phyloP scores from a whole-genome alignment of 2,113 vertebrate genomes.

The Gymnarchus niloticus region DNA sequence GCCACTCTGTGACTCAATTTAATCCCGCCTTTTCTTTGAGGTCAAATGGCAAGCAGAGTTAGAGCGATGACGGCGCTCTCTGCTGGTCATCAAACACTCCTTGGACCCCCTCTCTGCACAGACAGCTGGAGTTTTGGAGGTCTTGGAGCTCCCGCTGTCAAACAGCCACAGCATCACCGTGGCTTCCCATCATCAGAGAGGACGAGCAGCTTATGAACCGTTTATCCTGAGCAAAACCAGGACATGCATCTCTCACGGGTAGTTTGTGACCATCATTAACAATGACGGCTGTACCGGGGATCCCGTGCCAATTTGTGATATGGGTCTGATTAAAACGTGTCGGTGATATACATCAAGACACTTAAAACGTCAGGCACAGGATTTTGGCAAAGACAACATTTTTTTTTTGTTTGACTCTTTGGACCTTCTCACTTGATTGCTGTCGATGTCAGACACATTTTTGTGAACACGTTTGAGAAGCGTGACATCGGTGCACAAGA shows the following conservation, averaged over 20 bases:
- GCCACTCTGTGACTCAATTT: neutral
- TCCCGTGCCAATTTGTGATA: slow-evolving; percentile 1
- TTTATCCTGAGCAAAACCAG: slow-evolving; percentile 16
- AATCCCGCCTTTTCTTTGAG: neutral
- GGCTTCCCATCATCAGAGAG: neutral
- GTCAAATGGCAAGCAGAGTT: neutral
- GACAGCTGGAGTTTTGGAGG: neutral
- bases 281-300: slow-evolving; percentile 11
- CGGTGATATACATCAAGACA: slow-evolving; percentile 18
- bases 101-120: neutral
- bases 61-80: neutral
- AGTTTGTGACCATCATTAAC: slow-evolving; percentile 16
- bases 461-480: neutral
- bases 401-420: neutral
- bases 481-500: slow-evolving; percentile 4
- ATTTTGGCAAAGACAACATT: neutral
- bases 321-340: slow-evolving; percentile 25
- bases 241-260: neutral
- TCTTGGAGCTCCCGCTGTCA: neutral
- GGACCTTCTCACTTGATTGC: neutral
- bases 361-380: slow-evolving; percentile 22
- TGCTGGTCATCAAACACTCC: neutral
- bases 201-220: neutral
- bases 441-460: slow-evolving; percentile 9
- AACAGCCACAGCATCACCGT: neutral